phyloP scores from a whole-genome alignment of 1,140 invertebrate genomes.

The Drosophila bocqueti region DNA sequence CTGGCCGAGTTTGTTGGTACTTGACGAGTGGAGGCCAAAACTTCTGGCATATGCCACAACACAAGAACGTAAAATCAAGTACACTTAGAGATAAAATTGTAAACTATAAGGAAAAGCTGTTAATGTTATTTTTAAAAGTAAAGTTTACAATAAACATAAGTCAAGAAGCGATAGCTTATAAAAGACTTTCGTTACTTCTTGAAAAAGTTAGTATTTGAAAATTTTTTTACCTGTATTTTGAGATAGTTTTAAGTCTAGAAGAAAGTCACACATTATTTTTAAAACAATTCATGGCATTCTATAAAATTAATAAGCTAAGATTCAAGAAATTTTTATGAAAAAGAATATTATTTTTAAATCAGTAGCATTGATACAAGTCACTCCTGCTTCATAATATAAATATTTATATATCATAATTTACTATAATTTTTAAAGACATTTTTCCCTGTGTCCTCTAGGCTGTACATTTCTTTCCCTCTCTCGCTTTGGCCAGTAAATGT shows the following conservation, averaged over 20 bases:
- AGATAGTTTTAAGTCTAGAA: background rate
- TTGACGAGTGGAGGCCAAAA: constrained; percentile 42
- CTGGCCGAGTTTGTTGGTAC: constrained; percentile 48
- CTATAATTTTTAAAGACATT: background rate
- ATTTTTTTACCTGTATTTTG: too few species aligned
- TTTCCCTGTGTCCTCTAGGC: constrained; percentile 4
- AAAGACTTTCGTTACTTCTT: too few species aligned
- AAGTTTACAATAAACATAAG: too few species aligned
- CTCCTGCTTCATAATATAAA: background rate
- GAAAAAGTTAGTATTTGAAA: too few species aligned
- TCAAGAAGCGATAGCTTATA: too few species aligned
- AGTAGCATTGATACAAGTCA: too few species aligned
- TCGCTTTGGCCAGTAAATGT: constrained; percentile 54
- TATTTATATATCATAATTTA: background rate
- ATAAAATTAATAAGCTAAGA: background rate
- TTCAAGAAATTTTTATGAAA: background rate
- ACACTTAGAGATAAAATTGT: background rate
- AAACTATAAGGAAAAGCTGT: background rate
- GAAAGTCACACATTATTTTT: background rate
- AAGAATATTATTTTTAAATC: background rate
- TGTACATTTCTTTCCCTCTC: constrained; percentile 12
- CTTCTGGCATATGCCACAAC: constrained; percentile 70
- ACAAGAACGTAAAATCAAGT: constrained; percentile 51
- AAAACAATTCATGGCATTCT: background rate
- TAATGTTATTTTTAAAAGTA: too few species aligned